Evolutionary conservation across 1,140 invertebrate species (phyloP), one percentile per base, ranked within the genome.

Genomic region (Drosophila auraria): DNA sequence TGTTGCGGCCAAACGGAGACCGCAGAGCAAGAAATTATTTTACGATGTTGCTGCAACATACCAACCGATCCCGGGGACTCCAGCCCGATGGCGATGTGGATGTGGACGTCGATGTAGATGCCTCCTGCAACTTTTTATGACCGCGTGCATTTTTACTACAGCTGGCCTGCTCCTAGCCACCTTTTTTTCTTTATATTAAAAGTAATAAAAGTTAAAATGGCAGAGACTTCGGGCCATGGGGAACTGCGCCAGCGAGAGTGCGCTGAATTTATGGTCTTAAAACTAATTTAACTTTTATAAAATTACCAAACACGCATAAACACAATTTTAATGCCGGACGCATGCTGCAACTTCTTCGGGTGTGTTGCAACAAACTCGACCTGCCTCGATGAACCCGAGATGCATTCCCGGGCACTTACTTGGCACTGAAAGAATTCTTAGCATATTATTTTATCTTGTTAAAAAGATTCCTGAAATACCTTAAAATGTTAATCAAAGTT

Each of bases 261-360:
- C 70, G 63, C 78, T 69, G 82, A 89, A 89, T 89, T 89, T 89
- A 89, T 89, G 86, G 86, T 78, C 86, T 89, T 86, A 89, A 90
- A 89, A 89, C 86, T 89, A 89, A 89, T 89, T 89, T 89, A 89
- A 89, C 86, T 89, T 89, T 89, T 89, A 89, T 89, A 89, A 89
- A 89, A 89, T 90, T 89, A 89, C 86, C 86, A 90, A 89, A 89
- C 86, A 89, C 86, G 86, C 86, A 89, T 89, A 89, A 89, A 89
- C 84, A 89, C 84, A 89, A 89, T 90, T 89, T 89, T 89, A 90
- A 89, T 89, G 82, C 86, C 82, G 81, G 84, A 87, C 81, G 84
- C 84, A 87, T 51, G 81, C 58, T 83, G 81, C 81, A 72, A 78
- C 36, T 69, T 80, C 84, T 68, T 54, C 50, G 56, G 56, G 27